Conservation (phyloP, 2,888 invertebrate species). For the Polylopha cassiicola region DNA sequence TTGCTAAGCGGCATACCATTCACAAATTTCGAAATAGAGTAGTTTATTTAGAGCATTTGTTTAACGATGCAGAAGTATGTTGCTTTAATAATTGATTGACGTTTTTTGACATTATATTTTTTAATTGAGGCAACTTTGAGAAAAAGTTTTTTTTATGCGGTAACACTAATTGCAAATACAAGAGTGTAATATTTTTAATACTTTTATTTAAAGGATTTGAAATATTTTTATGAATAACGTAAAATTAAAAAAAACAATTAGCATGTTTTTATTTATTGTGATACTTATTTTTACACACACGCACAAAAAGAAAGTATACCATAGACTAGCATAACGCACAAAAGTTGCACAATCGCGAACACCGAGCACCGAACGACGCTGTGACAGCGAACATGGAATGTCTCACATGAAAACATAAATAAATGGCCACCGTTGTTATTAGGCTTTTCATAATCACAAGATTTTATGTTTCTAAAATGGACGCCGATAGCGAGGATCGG, state of each 20-base stretch:
- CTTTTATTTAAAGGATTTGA: too few relatives aligned
- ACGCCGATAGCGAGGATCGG: slow-evolving; percentile 53
- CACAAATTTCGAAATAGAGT: slow-evolving; percentile 6
- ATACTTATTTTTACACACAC: background rate
- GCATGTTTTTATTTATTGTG: background rate
- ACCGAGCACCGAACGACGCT: slow-evolving; percentile 35
- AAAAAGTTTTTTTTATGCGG: too few relatives aligned
- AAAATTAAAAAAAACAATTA: background rate
- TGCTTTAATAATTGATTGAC: slow-evolving; percentile 10
- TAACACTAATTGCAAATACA: too few relatives aligned
- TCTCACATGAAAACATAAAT: slow-evolving; percentile 68
- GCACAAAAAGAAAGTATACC: background rate
- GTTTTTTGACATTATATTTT: slow-evolving; percentile 6
- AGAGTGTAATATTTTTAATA: too few relatives aligned
- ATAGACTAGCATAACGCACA: slow-evolving; percentile 13
- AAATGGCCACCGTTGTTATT: slow-evolving; percentile 74
- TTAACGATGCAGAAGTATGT: slow-evolving; percentile 14
- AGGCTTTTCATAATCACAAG: slow-evolving; percentile 63
- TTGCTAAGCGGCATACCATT: slow-evolving; percentile 6
- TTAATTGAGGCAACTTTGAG: background rate
- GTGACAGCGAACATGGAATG: slow-evolving; percentile 58
- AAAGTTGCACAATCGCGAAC: slow-evolving; percentile 35
- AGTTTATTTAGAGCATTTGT: slow-evolving; percentile 7
- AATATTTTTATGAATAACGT: too few relatives aligned
- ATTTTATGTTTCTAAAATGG: slow-evolving; percentile 70